phyloP scores from a whole-genome alignment of 1,140 invertebrate species.

The Brachionus paranguensis region DNA sequence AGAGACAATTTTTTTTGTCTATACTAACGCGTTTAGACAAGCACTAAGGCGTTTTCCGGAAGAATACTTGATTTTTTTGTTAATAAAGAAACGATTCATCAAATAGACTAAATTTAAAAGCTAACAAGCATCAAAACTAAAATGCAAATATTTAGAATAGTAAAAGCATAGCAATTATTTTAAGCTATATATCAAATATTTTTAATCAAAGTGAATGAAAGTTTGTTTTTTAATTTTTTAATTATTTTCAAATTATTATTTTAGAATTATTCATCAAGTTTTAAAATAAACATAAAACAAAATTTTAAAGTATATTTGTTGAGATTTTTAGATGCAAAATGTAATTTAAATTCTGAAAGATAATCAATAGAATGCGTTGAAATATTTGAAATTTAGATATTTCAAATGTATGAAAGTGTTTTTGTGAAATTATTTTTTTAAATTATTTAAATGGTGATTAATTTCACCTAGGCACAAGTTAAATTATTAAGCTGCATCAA shows the following conservation, averaged over 20 bases:
- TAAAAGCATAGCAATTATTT: not conserved
- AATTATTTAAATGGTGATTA: not conserved
- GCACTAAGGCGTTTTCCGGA: not conserved
- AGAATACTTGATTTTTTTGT: not conserved
- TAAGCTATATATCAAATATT: not conserved
- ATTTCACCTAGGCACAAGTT: not conserved
- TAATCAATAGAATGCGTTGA: not conserved
- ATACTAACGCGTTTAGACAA: not conserved
- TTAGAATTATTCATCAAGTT: not conserved
- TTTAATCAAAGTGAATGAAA: not conserved
- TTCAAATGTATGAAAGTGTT: not conserved
- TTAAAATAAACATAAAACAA: not conserved
- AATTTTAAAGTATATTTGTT: not conserved
- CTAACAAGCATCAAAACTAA: not conserved
- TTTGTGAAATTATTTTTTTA: not conserved
- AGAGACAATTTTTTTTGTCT: not conserved
- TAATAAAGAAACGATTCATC: not conserved
- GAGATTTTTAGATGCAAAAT: not conserved
- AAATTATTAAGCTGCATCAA: not conserved
- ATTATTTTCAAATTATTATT: not conserved
- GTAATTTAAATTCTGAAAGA: not conserved
- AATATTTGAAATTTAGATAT: not conserved
- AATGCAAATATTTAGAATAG: not conserved
- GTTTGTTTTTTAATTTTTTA: not conserved
- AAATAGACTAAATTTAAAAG: not conserved